A percentile compares a stretch with the other conserved stretches of the same genome.
Evolutionary conservation across 2,797 vertebrate species (phyloP).

Genomic region (Emys orbicularis): DNA sequence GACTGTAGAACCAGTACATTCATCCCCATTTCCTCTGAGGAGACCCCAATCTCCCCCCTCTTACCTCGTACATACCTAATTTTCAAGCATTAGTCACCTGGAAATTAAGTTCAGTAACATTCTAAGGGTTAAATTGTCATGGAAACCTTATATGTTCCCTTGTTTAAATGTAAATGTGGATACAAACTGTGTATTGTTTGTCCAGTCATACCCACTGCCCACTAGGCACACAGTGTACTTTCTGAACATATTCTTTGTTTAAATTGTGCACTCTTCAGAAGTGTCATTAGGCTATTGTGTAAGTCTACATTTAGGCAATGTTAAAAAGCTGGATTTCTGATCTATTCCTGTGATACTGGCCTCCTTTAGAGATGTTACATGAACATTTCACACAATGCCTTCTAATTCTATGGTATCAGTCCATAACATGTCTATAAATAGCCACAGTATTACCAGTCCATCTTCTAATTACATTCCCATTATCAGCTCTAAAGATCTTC

Average conservation of each 20-base stretch:
- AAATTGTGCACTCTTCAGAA: background rate
- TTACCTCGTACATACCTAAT: background rate
- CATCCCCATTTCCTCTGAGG: background rate
- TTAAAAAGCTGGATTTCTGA: background rate
- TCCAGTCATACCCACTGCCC: background rate
- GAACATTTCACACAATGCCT: accelerated
- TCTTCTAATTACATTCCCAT: background rate
- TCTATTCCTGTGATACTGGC: background rate
- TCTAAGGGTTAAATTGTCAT: background rate
- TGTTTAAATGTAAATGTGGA: background rate
- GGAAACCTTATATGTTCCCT: background rate
- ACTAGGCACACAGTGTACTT: background rate
- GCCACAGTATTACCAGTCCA: background rate
- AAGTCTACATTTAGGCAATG: background rate
- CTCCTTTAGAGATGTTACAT: background rate
- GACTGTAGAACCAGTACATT: accelerated
- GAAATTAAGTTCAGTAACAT: background rate
- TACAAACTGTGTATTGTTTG: background rate
- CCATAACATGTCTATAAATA: accelerated
- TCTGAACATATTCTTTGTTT: background rate
- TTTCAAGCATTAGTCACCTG: background rate
- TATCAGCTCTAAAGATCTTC: accelerated
- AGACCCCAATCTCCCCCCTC: background rate
- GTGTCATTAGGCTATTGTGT: background rate
- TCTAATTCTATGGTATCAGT: background rate